Evolutionary conservation across 2,888 invertebrate species (phyloP), one percentile per base, ranked within the genome.

Genomic region (Lasiommata megera): DNA sequence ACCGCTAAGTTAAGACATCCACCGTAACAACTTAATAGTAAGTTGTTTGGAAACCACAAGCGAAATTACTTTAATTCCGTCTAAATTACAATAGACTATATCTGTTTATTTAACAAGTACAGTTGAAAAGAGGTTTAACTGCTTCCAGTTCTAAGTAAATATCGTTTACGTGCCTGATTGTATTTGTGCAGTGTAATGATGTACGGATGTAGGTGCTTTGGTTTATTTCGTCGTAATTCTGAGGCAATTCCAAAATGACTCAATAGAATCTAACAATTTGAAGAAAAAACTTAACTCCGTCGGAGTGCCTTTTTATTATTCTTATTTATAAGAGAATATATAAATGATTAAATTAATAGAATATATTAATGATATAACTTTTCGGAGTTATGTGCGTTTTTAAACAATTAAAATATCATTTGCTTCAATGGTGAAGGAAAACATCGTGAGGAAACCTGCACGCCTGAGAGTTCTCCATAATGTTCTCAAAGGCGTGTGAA

Each of bases 11-110:
- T 48, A 48, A 56, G 59, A 64, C 58, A 36, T 66, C 54, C 64
- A 58, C 68, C 68, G 67, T 62, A 56, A 56, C 65, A 70, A 69
- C 65, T 64, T 62, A 67, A 60, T 64, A 62, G 63, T 62, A 59
- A 41, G 57, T 56, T 51, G 60, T 65, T 61, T 44, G 48, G 36
- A 62, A 65, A 67, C 68, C 65, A 62, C 57, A 51, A 44, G 51
- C 53, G 57, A 65, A 67, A 69, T 68, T 67, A 67, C 64, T 57
- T 64, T 66, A 67, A 66, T 71, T 70, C 65, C 62, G 60, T 61
- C 59, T 34, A 56, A 60, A 62, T 52, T 36, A 40, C 54, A 48
- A 31, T 58, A 31, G 29, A 28, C n/a, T 53, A 34, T 31, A 46
- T 17, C 8, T 55, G 34, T 55, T 59, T 51, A 40, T 28, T 56